Percentiles rank a stretch among this genome's conserved stretches.
Evolutionary conservation across 2,113 vertebrate genomes (phyloP).

Genomic region (mouse (Mus musculus)): GRCm39 chr9:93327501-93328000

Average conservation of each 20-base stretch:
- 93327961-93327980: no score
- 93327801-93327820: neutral
- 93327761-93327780: neutral
- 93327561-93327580: neutral
- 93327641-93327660: neutral
- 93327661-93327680: neutral
- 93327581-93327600: neutral
- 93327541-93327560: neutral
- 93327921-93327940: no score
- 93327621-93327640: neutral
- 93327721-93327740: accelerated
- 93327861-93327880: no score
- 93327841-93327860: no score
- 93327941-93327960: no score
- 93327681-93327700: constrained; percentile 26
- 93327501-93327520: neutral
- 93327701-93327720: neutral
- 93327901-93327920: no score
- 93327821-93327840: no score
- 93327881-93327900: no score
- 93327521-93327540: neutral
- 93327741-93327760: neutral
- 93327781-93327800: neutral
- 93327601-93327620: neutral
- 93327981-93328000: no score